A percentile compares a stretch with the other conserved stretches of the same genome.
These are phyloP conservation scores for human DNA, from an alignment of 2,113 vertebrate genomes.

Conservation along the genomic window DNA sequence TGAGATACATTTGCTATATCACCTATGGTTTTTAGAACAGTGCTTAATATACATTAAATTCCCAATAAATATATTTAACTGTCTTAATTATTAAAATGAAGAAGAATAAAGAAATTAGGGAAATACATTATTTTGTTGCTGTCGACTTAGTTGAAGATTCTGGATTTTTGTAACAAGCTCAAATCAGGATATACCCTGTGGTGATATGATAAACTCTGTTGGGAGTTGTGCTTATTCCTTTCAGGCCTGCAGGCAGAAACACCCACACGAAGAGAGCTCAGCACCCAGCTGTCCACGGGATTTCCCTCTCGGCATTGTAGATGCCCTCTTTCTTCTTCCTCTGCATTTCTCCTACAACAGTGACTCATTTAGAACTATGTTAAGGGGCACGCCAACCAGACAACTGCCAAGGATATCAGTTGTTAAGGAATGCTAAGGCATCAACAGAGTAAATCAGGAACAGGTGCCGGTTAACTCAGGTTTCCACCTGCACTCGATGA, in stretches of 20 bases:
- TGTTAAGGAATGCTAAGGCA: neutral
- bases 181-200: neutral
- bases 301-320: neutral
- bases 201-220: neutral
- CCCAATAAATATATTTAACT: neutral
- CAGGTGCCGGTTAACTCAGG: neutral
- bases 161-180: slow-evolving; percentile 18
- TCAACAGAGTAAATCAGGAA: neutral
- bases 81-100: slow-evolving; percentile 13
- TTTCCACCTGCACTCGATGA: neutral
- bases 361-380: neutral
- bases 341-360: neutral
- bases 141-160: neutral
- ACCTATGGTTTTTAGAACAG: neutral
- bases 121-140: neutral
- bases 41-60: neutral
- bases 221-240: neutral
- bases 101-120: neutral
- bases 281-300: neutral
- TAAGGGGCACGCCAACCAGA: neutral
- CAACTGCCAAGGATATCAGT: neutral
- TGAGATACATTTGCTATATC: neutral
- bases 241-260: neutral
- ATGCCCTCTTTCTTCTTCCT: neutral
- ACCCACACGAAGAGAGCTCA: neutral